These are phyloP conservation scores for Dryobates pubescens DNA, from an alignment of 2,797 vertebrate genomes.

Conservation along the genomic window DNA sequence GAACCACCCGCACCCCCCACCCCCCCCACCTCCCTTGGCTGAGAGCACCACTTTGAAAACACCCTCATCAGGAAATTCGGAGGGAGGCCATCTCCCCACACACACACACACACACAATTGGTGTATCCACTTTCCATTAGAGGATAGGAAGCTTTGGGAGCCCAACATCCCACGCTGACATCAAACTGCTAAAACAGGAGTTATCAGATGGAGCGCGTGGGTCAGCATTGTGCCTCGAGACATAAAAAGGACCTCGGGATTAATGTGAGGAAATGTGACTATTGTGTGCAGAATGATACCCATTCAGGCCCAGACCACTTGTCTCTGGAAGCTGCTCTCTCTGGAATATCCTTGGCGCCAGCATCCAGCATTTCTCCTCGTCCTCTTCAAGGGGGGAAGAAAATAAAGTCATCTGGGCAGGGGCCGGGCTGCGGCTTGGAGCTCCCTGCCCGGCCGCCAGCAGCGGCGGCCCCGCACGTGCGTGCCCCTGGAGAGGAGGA, in stretches of 20 bases:
- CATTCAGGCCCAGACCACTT: constrained; percentile 73
- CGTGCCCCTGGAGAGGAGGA: constrained; percentile 1
- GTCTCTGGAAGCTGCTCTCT: constrained; percentile 71
- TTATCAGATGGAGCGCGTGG: constrained; percentile 71
- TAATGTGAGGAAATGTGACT: constrained; percentile 76
- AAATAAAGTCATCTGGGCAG: not conserved
- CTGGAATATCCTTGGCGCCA: constrained; percentile 76
- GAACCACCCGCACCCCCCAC: not conserved
- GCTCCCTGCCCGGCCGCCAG: not conserved
- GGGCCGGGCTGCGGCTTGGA: not conserved
- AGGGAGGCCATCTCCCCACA: constrained; percentile 1
- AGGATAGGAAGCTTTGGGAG: constrained; percentile 52
- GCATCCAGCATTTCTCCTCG: constrained; percentile 42
- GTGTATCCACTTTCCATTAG: constrained; percentile 63
- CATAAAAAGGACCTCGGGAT: constrained; percentile 71
- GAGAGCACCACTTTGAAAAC: constrained; percentile 44
- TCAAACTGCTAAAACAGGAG: constrained; percentile 73
- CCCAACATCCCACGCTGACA: constrained; percentile 61
- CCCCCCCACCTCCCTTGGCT: not conserved
- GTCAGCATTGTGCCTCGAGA: constrained; percentile 72
- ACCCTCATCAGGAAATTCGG: constrained; percentile 42
- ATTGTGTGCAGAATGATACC: constrained; percentile 72
- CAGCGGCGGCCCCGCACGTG: not conserved
- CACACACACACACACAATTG: not conserved
- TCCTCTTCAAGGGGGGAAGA: constrained; percentile 9